Percentiles rank a stretch among this genome's conserved stretches.
Evolutionary conservation across 1,140 invertebrate genomes (phyloP).

Genomic region (Drosophila teissieri): DNA sequence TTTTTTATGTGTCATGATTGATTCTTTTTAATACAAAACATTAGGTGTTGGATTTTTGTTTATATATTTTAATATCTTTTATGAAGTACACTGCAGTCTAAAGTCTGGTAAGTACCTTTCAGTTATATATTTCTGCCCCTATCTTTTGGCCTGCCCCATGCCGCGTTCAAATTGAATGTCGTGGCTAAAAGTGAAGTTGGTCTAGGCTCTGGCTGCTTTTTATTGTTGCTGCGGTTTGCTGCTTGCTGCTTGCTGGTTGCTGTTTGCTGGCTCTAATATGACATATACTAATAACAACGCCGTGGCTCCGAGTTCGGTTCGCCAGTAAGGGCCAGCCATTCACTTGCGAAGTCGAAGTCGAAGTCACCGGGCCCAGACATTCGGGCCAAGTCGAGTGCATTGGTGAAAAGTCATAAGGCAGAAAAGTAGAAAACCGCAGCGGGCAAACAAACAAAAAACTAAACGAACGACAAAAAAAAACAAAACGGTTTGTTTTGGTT

Average conservation of each 20-base stretch:
- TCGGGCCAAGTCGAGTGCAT: conserved; percentile 70
- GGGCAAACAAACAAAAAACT: conserved; percentile 4
- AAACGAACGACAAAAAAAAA: not conserved
- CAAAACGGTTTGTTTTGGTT: conserved; percentile 60
- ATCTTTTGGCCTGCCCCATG: conserved; percentile 56
- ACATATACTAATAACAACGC: conserved; percentile 76
- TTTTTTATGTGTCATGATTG: too few relatives aligned
- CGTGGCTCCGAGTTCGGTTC: conserved; percentile 11
- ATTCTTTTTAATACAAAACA: too few relatives aligned
- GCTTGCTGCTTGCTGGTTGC: conserved; percentile 37
- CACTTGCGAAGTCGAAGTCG: conserved; percentile 69
- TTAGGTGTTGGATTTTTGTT: too few relatives aligned
- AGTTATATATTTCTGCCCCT: conserved; percentile 12
- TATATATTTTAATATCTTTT: too few relatives aligned
- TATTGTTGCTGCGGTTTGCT: conserved; percentile 29
- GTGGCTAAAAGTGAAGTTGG: conserved; percentile 72
- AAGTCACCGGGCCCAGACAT: conserved; percentile 28
- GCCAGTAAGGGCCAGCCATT: conserved; percentile 57
- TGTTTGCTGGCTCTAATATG: conserved; percentile 64
- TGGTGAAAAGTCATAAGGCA: conserved; percentile 78
- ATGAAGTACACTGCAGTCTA: conserved; percentile 1
- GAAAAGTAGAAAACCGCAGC: conserved; percentile 46
- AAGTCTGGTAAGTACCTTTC: not conserved
- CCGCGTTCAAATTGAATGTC: conserved; percentile 70
- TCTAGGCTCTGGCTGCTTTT: conserved; percentile 35